Conservation (phyloP, 2,113 vertebrate species). For the Anarrhichthys ocellatus region DNA sequence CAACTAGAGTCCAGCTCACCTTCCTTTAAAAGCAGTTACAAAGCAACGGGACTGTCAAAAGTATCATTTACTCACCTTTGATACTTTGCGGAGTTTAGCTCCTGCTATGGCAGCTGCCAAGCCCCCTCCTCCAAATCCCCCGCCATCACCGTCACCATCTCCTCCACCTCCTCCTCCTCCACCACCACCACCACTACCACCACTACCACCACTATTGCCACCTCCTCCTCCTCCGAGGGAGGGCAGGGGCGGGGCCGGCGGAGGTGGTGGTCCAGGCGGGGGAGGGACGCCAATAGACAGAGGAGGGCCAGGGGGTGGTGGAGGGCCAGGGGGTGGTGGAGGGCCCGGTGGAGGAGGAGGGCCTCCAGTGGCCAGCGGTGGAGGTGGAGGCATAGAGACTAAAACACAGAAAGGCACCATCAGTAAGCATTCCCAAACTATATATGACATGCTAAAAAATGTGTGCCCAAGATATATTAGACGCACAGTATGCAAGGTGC, state of each 20-base stretch:
- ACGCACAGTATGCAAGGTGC: not conserved
- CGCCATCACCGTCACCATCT: conserved; percentile 68
- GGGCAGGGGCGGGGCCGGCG: conserved; percentile 84
- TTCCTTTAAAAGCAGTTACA: not conserved
- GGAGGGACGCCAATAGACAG: conserved; percentile 71
- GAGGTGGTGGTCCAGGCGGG: conserved; percentile 83
- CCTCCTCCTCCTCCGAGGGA: conserved; percentile 61
- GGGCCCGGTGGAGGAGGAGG: conserved; percentile 74
- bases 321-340: conserved; percentile 47
- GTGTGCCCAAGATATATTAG: no score
- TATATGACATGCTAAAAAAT: not conserved
- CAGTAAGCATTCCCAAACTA: not conserved
- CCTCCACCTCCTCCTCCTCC: conserved; percentile 8
- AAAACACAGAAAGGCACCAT: not conserved
- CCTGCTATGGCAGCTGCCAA: conserved; percentile 88
- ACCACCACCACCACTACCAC: no score
- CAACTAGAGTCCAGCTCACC: not conserved
- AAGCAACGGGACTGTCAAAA: not conserved
- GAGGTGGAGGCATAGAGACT: conserved; percentile 68
- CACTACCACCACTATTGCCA: conserved; percentile 65
- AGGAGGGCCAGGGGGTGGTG: conserved; percentile 81
- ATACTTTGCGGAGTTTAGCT: conserved; percentile 90
- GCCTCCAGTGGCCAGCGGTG: conserved; percentile 66
- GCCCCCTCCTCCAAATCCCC: conserved; percentile 70
- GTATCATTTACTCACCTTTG: conserved; percentile 83